Base-by-base conservation (phyloP, 2,888 invertebrate genomes). In the Lasioglossum calceatum region DNA sequence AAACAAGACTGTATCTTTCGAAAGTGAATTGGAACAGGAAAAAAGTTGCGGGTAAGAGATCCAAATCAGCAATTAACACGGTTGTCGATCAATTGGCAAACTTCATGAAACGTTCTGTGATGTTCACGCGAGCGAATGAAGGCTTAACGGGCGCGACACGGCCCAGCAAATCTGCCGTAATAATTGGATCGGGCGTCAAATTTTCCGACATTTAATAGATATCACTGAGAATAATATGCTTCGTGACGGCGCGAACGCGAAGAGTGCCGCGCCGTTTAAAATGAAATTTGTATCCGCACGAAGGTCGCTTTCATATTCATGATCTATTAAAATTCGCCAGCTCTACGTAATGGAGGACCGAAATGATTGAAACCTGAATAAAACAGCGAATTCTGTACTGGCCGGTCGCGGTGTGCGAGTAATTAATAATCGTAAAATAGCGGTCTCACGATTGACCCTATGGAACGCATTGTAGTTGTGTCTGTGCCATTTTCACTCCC, bases 341-440 rank as follows among this genome's bases (percentile, higher is more conserved):
- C 79, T 64, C 64, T 42, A 73, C 44, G 23, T 23, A 32, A 64
- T 32, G 50, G n/a, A 23, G 76, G 32, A 50, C 82, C 64, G 67
- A 50, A 82, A 82, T 77, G 80, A 86, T 88, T 79, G 85, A 85
- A 85, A 79, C 44, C 50, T 85, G 85, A 87, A 87, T 87, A 85
- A 82, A 87, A 79, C 82, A 85, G 44, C 61, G 61, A 36, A 71
- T 71, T 14, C 47, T 23, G 16, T 39, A n/a, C 32, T 1, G 71
- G 32, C 1, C 54, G 27, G 70, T 16, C 74, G 54, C 79, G 80
- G 64, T n/a, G 70, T 36, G 58, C 42, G 47, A 58, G 72, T 77
- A 82, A 87, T 85, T 87, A 82, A 79, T 86, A 85, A 86, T 76
- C 73, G 23, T 27, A 19, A 64, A 64, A 27, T 47, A 39, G n/a